Evolutionary conservation across 2,797 vertebrate species (phyloP), one percentile per base, ranked within the genome.

Genomic region (Melanotaenia nigrans): DNA sequence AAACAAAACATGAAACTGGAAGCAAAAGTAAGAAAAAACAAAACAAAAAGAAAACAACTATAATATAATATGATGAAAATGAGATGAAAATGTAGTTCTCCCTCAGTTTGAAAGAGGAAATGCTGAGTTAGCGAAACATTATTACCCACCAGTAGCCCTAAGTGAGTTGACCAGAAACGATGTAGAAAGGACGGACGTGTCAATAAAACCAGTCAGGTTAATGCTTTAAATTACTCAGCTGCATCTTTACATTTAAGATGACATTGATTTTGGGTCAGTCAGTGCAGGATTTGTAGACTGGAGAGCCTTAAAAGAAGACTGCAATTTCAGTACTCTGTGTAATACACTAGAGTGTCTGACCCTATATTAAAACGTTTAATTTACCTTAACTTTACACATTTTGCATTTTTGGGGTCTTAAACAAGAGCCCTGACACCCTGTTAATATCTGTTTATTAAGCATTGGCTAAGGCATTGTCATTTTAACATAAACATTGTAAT

Each of bases 121-220:
- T n/a, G 61, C 24, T 53, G 53, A 32, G 49, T 71, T 10, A 51
- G 68, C 38, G 20, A 24, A 51, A 64, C 13, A 54, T 38, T 22
- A 33, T 61, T 40, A 63, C 61, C 11, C 65, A 35, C n/a, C 32
- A 5, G 65, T 45, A 36, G 60, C 9, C 33, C 7, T 64, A 65
- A 68, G 68, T 60, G 68, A 73, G 59, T 35, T 63, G 74, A 79
- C 61, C 65, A 68, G 54, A 61, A 62, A 68, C n/a, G 56, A 49
- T 47, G 58, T 71, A 71, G 58, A 59, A 13, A 53, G 25, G 28
- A 28, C 18, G 3, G 59, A 54, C 20, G 5, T 38, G 35, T 74
- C 65, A 58, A 57, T 79, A 57, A 68, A 18, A 65, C 24, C 58
- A n/a, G 38, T 53, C 62, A 47, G 49, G 47, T 78, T 54, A 66